Base-by-base conservation (phyloP, 2,797 vertebrate species). In the Balearica regulorum region DNA sequence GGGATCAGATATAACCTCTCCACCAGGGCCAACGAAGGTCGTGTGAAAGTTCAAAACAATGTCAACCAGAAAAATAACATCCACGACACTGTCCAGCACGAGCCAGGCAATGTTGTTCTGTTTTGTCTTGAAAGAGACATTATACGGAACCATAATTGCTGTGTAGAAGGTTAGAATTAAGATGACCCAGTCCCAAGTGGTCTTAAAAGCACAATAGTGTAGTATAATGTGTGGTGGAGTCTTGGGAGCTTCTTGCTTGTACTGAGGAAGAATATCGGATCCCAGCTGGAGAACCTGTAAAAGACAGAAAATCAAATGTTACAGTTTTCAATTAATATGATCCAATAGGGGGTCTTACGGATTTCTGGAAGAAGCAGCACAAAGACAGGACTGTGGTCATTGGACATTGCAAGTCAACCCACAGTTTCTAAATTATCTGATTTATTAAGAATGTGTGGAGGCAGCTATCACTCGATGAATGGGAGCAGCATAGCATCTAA, bases 151-250 rank as follows among this genome's bases (percentile, higher is more conserved):
- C 99, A 99, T 99, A 97, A 99, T 99, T 98, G 99, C 99, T 25
- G 99, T 99, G 97, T 99, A 99, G 98, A 99, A 99, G 95, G 99
- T 99, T 93, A 99, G 98, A 96, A 99, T 99, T 96, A 99, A 98
- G 98, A 99, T 99, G 86, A 99, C 99, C 99, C 99, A 99, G 98
- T 99, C 99, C 99, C 99, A 99, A 8, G 99, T 99, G 93, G 99
- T 99, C 97, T 99, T 99, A 97, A 99, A 99, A 98, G 99, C 99
- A 98, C 99, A 99, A 82, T 99, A 99, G 95, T 99, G 99, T 54
- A 99, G 98, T 97, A 99, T 99, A 83, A 99, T 99, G 97, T 99
- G 99, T 13, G 99, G 99, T 2, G 99, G 99, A 5, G 99, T 99
- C 98, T 99, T 99, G 70, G 99, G 99, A 29, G 99, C 99, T 98